Evolutionary conservation across 2,888 invertebrate species (phyloP).

Genomic region (Eupeodes latifasciatus): DNA sequence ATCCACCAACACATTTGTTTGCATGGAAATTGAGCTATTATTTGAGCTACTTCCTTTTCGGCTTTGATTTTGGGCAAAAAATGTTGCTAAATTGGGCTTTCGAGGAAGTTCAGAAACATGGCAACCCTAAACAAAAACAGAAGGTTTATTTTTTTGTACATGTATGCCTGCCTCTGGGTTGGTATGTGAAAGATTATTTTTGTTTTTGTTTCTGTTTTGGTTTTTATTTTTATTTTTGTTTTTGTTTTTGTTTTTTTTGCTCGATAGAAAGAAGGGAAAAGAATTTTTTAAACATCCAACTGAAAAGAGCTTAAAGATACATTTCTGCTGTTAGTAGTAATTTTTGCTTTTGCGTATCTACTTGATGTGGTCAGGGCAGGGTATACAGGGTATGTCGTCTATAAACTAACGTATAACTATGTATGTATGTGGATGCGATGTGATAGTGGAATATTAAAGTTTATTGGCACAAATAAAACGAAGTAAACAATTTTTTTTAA

Average conservation of each 20-base stretch:
- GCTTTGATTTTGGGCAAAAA: too few species aligned
- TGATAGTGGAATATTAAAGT: conserved; percentile 72
- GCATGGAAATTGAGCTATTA: too few species aligned
- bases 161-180: conserved; percentile 28
- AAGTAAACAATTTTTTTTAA: conserved; percentile 66
- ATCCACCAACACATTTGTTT: too few species aligned
- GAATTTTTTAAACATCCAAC: conserved; percentile 39
- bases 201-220: conserved; percentile 6
- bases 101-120: too few species aligned
- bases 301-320: conserved; percentile 70
- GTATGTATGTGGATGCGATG: conserved; percentile 36
- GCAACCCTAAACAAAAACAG: conserved; percentile 50
- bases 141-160: conserved; percentile 27
- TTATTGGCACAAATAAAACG: conserved; percentile 74
- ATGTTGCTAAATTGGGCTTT: too few species aligned
- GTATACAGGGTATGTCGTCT: too few species aligned
- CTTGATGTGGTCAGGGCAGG: conserved; percentile 49
- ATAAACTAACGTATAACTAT: not conserved
- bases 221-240: not conserved
- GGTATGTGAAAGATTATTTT: conserved; percentile 27
- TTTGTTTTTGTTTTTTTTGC: conserved; percentile 21
- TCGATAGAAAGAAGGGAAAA: conserved; percentile 51
- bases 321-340: conserved; percentile 36
- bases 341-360: conserved; percentile 64
- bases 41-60: too few species aligned